Conservation (phyloP, 2,888 invertebrate genomes). For the Embidobia sp. region DNA sequence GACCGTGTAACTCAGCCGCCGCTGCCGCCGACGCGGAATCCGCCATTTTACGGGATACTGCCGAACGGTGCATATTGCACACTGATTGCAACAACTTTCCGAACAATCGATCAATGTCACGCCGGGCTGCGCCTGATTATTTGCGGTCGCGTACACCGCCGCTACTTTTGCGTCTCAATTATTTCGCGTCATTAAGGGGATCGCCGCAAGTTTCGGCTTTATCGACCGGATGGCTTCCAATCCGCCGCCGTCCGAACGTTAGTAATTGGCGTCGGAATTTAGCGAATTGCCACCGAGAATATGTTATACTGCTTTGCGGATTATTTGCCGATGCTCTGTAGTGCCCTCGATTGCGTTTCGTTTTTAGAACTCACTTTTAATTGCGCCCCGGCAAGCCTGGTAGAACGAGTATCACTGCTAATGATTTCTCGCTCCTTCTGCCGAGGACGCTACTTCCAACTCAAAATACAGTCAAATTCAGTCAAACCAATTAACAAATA, state of each 20-base stretch:
- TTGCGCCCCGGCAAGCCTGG: too few relatives aligned
- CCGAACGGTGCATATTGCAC: slow-evolving; percentile 44
- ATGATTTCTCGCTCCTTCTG: too few relatives aligned
- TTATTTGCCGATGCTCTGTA: too few relatives aligned
- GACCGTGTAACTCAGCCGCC: slow-evolving; percentile 75
- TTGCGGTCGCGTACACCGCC: slow-evolving; percentile 33
- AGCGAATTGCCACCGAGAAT: too few relatives aligned
- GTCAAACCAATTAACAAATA: too few relatives aligned
- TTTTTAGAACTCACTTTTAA: too few relatives aligned
- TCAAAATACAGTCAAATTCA: too few relatives aligned
- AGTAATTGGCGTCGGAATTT: slow-evolving; percentile 25
- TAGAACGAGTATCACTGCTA: too few relatives aligned
- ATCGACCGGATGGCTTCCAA: slow-evolving; percentile 12
- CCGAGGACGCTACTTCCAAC: too few relatives aligned
- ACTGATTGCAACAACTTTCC: slow-evolving; percentile 56
- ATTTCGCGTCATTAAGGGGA: slow-evolving; percentile 49
- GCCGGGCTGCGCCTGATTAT: slow-evolving; percentile 49
- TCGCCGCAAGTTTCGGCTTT: slow-evolving; percentile 25
- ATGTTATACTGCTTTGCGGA: too few relatives aligned
- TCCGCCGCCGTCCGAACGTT: slow-evolving; percentile 6
- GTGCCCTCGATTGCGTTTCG: too few relatives aligned
- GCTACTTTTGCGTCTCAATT: slow-evolving; percentile 51
- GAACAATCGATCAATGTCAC: slow-evolving; percentile 59
- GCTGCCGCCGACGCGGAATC: slow-evolving; percentile 44
- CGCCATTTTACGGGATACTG: slow-evolving; percentile 50